These are phyloP conservation scores for Cerastis leucographa DNA, from an alignment of 2,888 invertebrate species.

Conservation along the genomic window DNA sequence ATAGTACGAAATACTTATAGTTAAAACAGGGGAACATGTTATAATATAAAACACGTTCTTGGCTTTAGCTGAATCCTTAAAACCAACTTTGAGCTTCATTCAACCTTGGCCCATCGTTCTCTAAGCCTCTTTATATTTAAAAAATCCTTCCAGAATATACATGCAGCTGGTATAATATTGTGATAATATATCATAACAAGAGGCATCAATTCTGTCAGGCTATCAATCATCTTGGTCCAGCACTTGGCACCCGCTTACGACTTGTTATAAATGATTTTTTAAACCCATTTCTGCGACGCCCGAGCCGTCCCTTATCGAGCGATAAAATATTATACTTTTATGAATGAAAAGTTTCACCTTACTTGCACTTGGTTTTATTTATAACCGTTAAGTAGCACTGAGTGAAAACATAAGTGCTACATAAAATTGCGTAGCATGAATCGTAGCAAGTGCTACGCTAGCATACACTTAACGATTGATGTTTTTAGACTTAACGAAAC, in stretches of 20 bases:
- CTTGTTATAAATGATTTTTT: slow-evolving; percentile 81
- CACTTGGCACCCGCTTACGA: slow-evolving; percentile 75
- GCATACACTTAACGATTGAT: not conserved
- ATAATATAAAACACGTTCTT: not conserved
- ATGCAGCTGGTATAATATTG: slow-evolving; percentile 59
- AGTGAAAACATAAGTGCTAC: not conserved
- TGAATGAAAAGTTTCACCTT: slow-evolving; percentile 8
- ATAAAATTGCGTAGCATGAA: not conserved
- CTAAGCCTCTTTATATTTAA: not conserved
- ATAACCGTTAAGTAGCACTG: not conserved
- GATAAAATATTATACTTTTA: slow-evolving; percentile 41
- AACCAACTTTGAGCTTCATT: slow-evolving; percentile 11
- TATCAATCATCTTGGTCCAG: slow-evolving; percentile 80
- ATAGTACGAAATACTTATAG: not conserved
- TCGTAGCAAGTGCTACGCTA: not conserved
- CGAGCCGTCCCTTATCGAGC: slow-evolving; percentile 42
- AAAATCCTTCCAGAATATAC: slow-evolving; percentile 58
- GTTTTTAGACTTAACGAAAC: not conserved
- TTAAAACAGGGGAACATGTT: no score
- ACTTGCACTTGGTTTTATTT: slow-evolving; percentile 12
- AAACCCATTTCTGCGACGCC: slow-evolving; percentile 62
- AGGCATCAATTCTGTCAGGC: slow-evolving; percentile 66
- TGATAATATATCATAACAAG: slow-evolving; percentile 69
- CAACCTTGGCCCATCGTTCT: slow-evolving; percentile 5
- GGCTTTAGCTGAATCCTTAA: not conserved